Base-by-base conservation (phyloP, 2,113 vertebrate genomes). In the Ploceus nigricollis region DNA sequence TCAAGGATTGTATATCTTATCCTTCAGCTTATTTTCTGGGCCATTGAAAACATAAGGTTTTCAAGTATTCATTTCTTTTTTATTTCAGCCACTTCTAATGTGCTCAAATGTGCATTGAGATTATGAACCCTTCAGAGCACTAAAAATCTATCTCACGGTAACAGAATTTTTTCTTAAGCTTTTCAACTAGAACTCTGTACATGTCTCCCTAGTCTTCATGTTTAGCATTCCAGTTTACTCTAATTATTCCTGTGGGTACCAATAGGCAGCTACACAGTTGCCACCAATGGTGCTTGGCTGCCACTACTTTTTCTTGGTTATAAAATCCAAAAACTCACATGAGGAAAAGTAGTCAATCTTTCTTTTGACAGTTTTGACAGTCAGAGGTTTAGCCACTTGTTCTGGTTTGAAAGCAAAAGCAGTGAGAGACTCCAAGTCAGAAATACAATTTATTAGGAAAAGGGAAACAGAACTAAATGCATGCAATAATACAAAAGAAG, bases 201-300 rank as follows among this genome's bases (percentile, higher is more conserved):
- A 76, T 69, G 56, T 89, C 77, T 83, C 60, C 56, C 48, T 30
- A 58, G n/a, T 83, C 40, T 92, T 95, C 87, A 93, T 2, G 4
- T 90, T 92, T 95, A 95, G 47, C 11, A 23, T 96, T 96, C 93
- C 85, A 90, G 66, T 95, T 97, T 89, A 81, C 42, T 94, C 66
- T 97, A 92, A 95, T 97, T 97, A 97, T 97, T 96, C 90, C 95
- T 27, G 0, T 48, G 75, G 87, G 96, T 97, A 56, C 87, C 79
- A 93, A 94, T 8, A 87, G 50, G 77, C 81, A 97, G 83, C 84
- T 94, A 93, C 4, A 45, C 61, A 45, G 73, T 87, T 96, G 90
- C 82, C 22, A 85, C 30, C 19, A 45, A 53, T 28, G 60, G 83
- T 1, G 24, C 48, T 83, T 79, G 84, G 56, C 82, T 9, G 31